These are phyloP conservation scores for Oryzaephilus surinamensis DNA, from an alignment of 1,140 invertebrate genomes.

Conservation along the genomic window DNA sequence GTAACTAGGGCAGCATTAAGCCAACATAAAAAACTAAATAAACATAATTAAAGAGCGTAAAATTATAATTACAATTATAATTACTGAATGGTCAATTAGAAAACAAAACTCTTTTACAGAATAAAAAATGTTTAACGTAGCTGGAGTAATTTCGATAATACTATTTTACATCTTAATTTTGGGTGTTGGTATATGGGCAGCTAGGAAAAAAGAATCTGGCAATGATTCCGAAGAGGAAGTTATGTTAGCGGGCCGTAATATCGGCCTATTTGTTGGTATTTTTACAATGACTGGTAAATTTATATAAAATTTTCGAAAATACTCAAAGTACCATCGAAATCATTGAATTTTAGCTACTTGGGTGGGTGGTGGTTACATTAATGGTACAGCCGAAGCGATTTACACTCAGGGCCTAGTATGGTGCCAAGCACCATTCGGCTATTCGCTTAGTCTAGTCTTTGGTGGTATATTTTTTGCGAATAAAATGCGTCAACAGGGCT, in stretches of 20 bases:
- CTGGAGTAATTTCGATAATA: constrained; percentile 83
- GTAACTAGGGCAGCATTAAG: too few species aligned
- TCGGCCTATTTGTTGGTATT: constrained; percentile 91
- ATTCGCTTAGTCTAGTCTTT: constrained; percentile 86
- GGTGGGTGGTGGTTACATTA: constrained; percentile 98
- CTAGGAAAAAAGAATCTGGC: constrained; percentile 73
- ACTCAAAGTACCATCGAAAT: neutral
- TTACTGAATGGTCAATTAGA: too few species aligned
- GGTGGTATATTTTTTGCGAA: constrained; percentile 97
- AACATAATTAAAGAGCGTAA: too few species aligned
- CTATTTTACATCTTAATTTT: constrained; percentile 91
- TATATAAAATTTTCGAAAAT: neutral
- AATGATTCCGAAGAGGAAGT: constrained; percentile 90
- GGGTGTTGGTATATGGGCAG: constrained; percentile 90
- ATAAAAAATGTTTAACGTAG: constrained; percentile 75
- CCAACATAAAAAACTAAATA: too few species aligned
- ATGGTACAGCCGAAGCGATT: constrained; percentile 93
- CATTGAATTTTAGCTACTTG: constrained; percentile 67
- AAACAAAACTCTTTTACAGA: too few species aligned
- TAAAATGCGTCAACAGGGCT: constrained; percentile 93
- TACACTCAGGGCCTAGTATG: constrained; percentile 85
- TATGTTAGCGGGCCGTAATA: constrained; percentile 92
- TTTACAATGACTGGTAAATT: constrained; percentile 92
- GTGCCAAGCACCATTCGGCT: constrained; percentile 97
- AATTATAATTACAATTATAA: too few species aligned